Conservation (phyloP, 1,140 invertebrate species). For the Dendroctonus ponderosae region DNA sequence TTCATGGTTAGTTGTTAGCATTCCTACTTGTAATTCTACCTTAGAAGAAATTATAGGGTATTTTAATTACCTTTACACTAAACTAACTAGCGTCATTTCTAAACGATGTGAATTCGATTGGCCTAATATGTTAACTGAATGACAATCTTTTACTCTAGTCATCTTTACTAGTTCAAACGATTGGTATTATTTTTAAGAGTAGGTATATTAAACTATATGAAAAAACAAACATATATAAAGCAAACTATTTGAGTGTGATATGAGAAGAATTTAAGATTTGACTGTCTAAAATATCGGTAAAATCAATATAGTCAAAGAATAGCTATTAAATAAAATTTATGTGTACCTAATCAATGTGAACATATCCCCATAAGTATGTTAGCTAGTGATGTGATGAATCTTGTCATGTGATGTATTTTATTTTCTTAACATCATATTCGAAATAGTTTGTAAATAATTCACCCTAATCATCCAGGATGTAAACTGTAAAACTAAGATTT, state of each 20-base stretch:
- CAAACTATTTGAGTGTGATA: no score
- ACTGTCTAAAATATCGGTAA: background rate
- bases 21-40: no score
- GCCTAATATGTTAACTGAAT: conserved; percentile 22
- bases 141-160: conserved; percentile 28
- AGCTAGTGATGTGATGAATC: conserved; percentile 45
- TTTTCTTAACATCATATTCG: background rate
- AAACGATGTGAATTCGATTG: conserved; percentile 24
- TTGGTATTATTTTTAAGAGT: conserved; percentile 1
- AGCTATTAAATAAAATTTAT: background rate
- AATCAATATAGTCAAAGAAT: background rate
- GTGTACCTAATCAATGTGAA: conserved; percentile 35
- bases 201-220: conserved; percentile 3
- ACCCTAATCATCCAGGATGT: no score
- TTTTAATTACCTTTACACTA: background rate
- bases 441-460: no score
- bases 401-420: conserved; percentile 40
- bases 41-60: no score
- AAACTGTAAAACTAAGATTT: no score
- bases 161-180: conserved; percentile 9
- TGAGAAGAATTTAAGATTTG: no score
- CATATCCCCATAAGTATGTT: conserved; percentile 37
- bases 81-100: conserved; percentile 25
- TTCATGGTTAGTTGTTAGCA: no score
- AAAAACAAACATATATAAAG: background rate